phyloP scores from a whole-genome alignment of 2,113 vertebrate genomes.

The Heterocephalus glaber region DNA sequence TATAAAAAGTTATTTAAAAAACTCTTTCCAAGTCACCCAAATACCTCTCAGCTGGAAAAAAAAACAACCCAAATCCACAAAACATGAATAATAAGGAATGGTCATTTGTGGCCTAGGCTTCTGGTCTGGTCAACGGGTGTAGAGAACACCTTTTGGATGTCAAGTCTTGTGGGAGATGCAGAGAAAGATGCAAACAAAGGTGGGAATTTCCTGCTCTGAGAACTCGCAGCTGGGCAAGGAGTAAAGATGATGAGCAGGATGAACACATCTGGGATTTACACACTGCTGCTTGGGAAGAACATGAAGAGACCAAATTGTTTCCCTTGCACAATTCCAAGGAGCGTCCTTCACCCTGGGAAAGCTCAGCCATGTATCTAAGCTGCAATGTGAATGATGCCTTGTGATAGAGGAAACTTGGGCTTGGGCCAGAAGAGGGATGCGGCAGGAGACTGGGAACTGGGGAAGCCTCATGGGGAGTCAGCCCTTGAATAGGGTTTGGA shows the following conservation, averaged over 20 bases:
- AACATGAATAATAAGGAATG: not conserved
- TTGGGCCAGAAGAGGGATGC: not conserved
- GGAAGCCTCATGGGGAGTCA: not conserved
- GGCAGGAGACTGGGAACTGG: not conserved
- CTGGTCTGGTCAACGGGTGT: not conserved
- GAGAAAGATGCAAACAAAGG: not conserved
- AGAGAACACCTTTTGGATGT: not conserved
- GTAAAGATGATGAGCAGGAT: fast-evolving
- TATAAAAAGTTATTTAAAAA: conserved; percentile 57
- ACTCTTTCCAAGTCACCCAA: conserved; percentile 42
- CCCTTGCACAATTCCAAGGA: no score
- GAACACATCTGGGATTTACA: not conserved
- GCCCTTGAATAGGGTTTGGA: not conserved
- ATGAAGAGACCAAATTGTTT: no score
- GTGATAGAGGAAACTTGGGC: no score
- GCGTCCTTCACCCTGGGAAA: not conserved
- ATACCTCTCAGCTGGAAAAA: not conserved
- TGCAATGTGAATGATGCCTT: fast-evolving
- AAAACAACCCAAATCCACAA: not conserved
- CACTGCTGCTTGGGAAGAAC: not conserved
- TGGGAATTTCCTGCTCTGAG: not conserved
- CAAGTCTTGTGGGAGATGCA: not conserved
- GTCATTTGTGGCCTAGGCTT: not conserved
- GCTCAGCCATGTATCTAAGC: not conserved
- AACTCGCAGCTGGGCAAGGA: no score